Percentiles rank a stretch among this genome's conserved stretches.
Evolutionary conservation across 2,797 vertebrate species (phyloP).

Genomic region (Carapus acus): DNA sequence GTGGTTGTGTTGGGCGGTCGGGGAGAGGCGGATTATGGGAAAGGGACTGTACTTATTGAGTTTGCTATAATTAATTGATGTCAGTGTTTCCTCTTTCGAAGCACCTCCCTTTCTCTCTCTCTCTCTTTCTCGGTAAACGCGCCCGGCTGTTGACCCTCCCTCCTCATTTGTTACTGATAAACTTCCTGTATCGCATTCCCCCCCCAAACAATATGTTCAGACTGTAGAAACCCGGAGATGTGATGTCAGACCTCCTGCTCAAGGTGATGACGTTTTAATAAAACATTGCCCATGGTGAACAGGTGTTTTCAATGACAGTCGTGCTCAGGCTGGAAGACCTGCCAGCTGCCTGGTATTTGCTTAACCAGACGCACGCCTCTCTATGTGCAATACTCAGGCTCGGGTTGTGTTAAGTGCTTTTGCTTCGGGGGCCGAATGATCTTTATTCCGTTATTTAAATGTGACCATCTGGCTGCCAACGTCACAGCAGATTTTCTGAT

Average conservation of each 20-base stretch:
- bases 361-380: no score
- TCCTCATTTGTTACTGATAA: slow-evolving; percentile 43
- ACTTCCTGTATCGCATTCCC: slow-evolving; percentile 43
- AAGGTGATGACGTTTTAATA: slow-evolving; percentile 51
- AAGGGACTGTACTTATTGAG: slow-evolving; percentile 44
- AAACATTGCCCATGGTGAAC: slow-evolving; percentile 48
- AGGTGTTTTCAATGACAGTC: slow-evolving; percentile 45
- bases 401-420: no score
- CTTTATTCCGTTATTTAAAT: no score
- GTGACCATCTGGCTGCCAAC: no score
- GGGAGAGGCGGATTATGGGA: slow-evolving; percentile 3
- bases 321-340: no score
- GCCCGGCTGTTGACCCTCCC: slow-evolving; percentile 32
- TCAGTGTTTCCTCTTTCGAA: slow-evolving; percentile 63
- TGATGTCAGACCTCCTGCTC: slow-evolving; percentile 46
- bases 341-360: no score
- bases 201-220: slow-evolving; percentile 29
- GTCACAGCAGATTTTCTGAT: no score
- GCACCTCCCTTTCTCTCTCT: slow-evolving; percentile 54
- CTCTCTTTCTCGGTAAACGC: no score
- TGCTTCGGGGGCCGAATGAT: no score
- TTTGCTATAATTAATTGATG: slow-evolving; percentile 58
- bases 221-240: slow-evolving; percentile 43
- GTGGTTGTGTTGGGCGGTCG: slow-evolving; percentile 1
- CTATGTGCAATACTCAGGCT: no score